Conservation (phyloP, 2,797 vertebrate genomes). For the Oreonectes daqikongensis region DNA sequence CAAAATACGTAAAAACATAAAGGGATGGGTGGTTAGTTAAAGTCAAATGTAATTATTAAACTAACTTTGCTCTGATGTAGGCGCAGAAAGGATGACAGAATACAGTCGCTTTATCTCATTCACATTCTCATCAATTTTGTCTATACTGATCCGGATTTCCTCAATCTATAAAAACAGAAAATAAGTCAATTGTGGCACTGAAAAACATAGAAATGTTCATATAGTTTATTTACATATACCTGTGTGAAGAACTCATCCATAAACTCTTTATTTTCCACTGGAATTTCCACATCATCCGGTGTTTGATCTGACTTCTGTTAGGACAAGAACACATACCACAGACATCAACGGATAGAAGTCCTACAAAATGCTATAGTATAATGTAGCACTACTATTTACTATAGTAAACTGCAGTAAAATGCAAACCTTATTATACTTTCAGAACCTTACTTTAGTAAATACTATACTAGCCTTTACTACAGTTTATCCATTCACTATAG, state of each 20-base stretch:
- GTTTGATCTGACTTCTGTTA: constrained; percentile 81
- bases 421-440: too few species aligned
- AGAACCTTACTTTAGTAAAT: too few species aligned
- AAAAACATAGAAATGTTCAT: neutral
- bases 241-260: constrained; percentile 95
- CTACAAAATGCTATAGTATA: too few species aligned
- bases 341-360: neutral
- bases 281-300: constrained; percentile 82
- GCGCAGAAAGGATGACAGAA: constrained; percentile 90
- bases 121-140: constrained; percentile 89
- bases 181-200: neutral
- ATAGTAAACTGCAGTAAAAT: too few species aligned
- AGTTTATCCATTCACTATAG: too few species aligned
- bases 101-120: constrained; percentile 90
- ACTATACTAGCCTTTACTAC: too few species aligned
- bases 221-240: constrained; percentile 67
- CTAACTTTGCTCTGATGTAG: constrained; percentile 91
- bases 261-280: constrained; percentile 87
- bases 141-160: constrained; percentile 88
- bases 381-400: too few species aligned
- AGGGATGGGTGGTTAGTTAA: neutral
- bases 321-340: constrained; percentile 16
- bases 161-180: constrained; percentile 77
- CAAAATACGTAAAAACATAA: neutral
- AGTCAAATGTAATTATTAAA: constrained; percentile 1